These are phyloP conservation scores for Hypomecis punctinalis DNA, from an alignment of 2,888 invertebrate genomes.

Conservation along the genomic window DNA sequence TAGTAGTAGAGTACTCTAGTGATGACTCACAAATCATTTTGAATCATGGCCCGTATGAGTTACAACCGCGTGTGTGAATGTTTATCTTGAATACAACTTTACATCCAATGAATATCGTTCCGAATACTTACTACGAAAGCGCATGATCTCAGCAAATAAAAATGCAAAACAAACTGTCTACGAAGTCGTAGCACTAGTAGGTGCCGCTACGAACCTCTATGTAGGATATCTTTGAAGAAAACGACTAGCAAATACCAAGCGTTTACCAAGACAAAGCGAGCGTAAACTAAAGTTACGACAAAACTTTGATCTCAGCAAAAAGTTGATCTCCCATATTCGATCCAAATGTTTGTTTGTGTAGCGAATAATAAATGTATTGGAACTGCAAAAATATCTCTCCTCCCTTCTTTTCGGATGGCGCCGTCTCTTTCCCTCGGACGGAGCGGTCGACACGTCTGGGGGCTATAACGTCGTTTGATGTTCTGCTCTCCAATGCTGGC, in stretches of 20 bases:
- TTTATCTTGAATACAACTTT: neutral
- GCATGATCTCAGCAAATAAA: neutral
- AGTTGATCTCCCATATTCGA: constrained; percentile 58
- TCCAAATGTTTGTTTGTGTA: constrained; percentile 72
- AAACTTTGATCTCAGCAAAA: constrained; percentile 55
- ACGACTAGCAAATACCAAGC: constrained; percentile 14
- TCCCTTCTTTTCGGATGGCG: constrained; percentile 63
- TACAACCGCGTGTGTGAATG: no score
- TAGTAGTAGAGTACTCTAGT: neutral
- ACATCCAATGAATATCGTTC: neutral
- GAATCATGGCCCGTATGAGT: neutral
- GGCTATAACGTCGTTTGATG: constrained; percentile 84
- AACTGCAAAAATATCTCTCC: constrained; percentile 69
- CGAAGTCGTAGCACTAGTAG: constrained; percentile 28
- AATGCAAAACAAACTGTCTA: constrained; percentile 20
- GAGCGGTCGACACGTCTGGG: constrained; percentile 80
- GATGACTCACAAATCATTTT: neutral
- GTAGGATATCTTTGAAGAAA: constrained; percentile 2
- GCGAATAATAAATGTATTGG: constrained; percentile 78
- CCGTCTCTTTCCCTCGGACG: constrained; percentile 66
- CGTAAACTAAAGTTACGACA: constrained; percentile 47
- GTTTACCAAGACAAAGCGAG: constrained; percentile 18
- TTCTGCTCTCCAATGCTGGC: constrained; percentile 85
- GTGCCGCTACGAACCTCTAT: constrained; percentile 23
- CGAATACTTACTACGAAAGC: neutral